Base-by-base conservation (phyloP, 2,888 invertebrate genomes). In the Meta bourneti region DNA sequence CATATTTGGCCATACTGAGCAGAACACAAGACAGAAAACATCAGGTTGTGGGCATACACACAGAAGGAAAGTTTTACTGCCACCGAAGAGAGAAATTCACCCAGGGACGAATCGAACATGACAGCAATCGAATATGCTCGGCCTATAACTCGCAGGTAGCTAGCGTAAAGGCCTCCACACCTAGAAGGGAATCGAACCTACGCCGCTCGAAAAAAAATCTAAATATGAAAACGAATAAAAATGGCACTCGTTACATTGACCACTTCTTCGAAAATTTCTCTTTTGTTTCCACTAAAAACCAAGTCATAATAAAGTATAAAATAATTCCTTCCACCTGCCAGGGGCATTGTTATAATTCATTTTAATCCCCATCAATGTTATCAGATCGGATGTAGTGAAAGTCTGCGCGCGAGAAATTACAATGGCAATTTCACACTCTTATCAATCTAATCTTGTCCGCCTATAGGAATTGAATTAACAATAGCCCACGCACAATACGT, bases 371-470 rank as follows among this genome's bases (percentile, higher is more conserved):
- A 19, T 19, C 11, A n/a, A 78, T 52, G 9, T 16, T n/a, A 78
- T 52, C 52, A 78, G 16, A 61, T 61, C 61, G 13, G 1, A 13
- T 11, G 13, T 61, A 61, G 61, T 9, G 5, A 61, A 34, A 16
- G 61, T 61, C 61, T 61, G 61, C 61, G 7, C 4, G 13, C 34
- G 71, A 75, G 74, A 54, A 54, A 72, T 84, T 52, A 20, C 71
- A 71, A 54, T 48, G 9, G 34, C 54, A 16, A 72, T 78, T 78
- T 75, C 52, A 52, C 20, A 6, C n/a, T 9, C 13, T 54, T 84
- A 74, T 84, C 83, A 16, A 13, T 16, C 34, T n/a, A n/a, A 84
- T 84, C 83, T 75, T 84, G 75, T 84, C 74, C 13, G 74, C 13
- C 34, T n/a, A 13, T 49, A 70, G 49, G 48, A 70, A 81, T 34